phyloP scores from a whole-genome alignment of 2,888 invertebrate species.

The Ligdia adustata region DNA sequence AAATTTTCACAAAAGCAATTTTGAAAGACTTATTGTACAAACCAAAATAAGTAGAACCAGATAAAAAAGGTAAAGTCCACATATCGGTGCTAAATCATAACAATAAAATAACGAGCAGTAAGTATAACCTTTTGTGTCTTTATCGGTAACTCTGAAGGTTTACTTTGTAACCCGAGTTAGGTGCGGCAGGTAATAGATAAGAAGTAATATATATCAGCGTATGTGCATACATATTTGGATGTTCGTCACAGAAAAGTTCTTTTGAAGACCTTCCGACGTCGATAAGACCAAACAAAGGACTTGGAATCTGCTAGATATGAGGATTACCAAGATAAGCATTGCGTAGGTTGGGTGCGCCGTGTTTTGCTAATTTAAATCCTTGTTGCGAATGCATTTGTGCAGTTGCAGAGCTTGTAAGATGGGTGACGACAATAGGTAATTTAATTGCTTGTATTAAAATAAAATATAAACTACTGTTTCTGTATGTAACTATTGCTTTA shows the following conservation, averaged over 20 bases:
- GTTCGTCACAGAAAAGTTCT: conserved; percentile 37
- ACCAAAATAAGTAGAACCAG: conserved; percentile 5
- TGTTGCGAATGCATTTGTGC: conserved; percentile 18
- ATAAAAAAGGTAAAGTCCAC: conserved; percentile 17
- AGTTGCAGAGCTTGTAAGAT: conserved; percentile 18
- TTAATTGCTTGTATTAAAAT: not conserved
- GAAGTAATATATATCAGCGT: conserved; percentile 18
- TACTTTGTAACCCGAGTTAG: conserved; percentile 6
- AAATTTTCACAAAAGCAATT: too few relatives aligned
- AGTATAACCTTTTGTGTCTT: conserved; percentile 23
- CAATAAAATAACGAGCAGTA: conserved; percentile 24
- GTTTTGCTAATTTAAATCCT: not conserved
- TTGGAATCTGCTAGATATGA: conserved; percentile 22
- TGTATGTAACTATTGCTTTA: too few relatives aligned
- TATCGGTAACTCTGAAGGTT: conserved; percentile 21
- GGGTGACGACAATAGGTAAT: conserved; percentile 12
- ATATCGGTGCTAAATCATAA: conserved; percentile 19
- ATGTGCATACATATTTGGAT: conserved; percentile 26
- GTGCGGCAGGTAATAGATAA: conserved; percentile 29
- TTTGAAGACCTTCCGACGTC: conserved; percentile 51
- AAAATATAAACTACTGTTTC: too few relatives aligned
- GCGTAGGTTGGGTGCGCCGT: conserved; percentile 20
- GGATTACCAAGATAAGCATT: conserved; percentile 19
- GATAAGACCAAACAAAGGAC: conserved; percentile 26
- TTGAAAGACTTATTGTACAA: too few relatives aligned